phyloP scores from a whole-genome alignment of 2,113 vertebrate genomes.

The Nibea albiflora region DNA sequence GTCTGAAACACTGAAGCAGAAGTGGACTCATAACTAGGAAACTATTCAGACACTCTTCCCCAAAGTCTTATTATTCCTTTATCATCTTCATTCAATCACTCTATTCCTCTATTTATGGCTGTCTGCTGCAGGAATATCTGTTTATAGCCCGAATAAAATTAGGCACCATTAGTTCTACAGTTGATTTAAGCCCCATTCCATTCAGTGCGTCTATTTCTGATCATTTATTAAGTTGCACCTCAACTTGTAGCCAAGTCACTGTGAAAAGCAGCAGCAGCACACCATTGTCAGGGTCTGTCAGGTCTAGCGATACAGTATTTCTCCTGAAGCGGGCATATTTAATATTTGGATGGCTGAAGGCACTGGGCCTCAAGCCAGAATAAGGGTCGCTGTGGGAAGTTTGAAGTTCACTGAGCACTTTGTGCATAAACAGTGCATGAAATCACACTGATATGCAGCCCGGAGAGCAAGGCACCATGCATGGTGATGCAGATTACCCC shows the following conservation, averaged over 20 bases:
- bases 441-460: slow-evolving; percentile 54
- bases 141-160: slow-evolving; percentile 29
- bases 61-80: slow-evolving; percentile 27
- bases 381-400: slow-evolving; percentile 35
- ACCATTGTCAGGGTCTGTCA: not conserved
- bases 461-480: slow-evolving; percentile 22
- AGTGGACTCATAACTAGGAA: slow-evolving; percentile 42
- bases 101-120: slow-evolving; percentile 1
- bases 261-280: not conserved
- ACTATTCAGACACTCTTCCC: slow-evolving; percentile 29
- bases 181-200: not conserved
- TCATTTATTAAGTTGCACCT: slow-evolving; percentile 18
- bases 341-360: slow-evolving; percentile 40
- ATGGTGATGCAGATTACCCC: slow-evolving; percentile 48
- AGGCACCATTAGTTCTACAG: not conserved
- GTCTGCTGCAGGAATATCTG: slow-evolving; percentile 4
- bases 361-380: slow-evolving; percentile 35
- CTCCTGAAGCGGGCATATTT: slow-evolving; percentile 35
- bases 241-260: not conserved
- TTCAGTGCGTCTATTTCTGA: slow-evolving; percentile 4
- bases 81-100: slow-evolving; percentile 43
- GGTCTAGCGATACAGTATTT: not conserved
- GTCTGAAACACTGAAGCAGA: slow-evolving; percentile 51
- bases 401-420: slow-evolving; percentile 66
- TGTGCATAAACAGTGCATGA: slow-evolving; percentile 68